Evolutionary conservation across 2,797 vertebrate species (phyloP).

Genomic region (Mormyrus proboscirostris): DNA sequence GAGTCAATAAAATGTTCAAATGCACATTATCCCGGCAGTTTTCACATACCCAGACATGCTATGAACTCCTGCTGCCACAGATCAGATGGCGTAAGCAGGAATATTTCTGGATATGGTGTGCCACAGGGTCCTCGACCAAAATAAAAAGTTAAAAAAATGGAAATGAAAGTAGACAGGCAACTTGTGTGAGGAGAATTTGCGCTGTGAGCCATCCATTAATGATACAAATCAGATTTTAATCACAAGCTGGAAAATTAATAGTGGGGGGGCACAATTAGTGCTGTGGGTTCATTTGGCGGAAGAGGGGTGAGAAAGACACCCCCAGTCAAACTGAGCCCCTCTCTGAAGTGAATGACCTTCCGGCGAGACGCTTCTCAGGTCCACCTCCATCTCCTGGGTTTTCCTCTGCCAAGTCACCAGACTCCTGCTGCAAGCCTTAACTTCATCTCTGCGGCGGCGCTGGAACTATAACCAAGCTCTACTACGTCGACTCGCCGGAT

Average conservation of each 20-base stretch:
- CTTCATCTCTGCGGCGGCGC: background rate
- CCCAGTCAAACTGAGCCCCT: slow-evolving; percentile 31
- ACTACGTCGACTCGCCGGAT: slow-evolving; percentile 9
- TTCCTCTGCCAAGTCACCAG: background rate
- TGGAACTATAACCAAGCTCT: slow-evolving; percentile 24
- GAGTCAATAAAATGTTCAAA: background rate
- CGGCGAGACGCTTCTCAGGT: slow-evolving; percentile 10
- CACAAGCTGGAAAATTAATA: background rate
- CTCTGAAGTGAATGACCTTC: slow-evolving; percentile 7
- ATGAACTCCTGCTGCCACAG: background rate
- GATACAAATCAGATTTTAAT: background rate
- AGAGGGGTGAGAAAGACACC: slow-evolving; percentile 17
- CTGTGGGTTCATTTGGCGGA: slow-evolving; percentile 29
- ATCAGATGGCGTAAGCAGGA: background rate
- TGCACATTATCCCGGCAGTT: background rate
- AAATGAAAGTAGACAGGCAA: background rate
- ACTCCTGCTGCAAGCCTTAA: slow-evolving; percentile 22
- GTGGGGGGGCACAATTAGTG: background rate
- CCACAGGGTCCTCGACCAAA: slow-evolving; percentile 20
- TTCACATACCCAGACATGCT: background rate
- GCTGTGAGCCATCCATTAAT: background rate
- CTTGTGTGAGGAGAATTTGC: background rate
- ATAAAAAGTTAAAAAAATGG: slow-evolving; percentile 25
- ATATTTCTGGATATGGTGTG: slow-evolving; percentile 6
- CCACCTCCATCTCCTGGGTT: slow-evolving; percentile 1